Conservation (phyloP, 2,797 vertebrate genomes). For the Staurois parvus region DNA sequence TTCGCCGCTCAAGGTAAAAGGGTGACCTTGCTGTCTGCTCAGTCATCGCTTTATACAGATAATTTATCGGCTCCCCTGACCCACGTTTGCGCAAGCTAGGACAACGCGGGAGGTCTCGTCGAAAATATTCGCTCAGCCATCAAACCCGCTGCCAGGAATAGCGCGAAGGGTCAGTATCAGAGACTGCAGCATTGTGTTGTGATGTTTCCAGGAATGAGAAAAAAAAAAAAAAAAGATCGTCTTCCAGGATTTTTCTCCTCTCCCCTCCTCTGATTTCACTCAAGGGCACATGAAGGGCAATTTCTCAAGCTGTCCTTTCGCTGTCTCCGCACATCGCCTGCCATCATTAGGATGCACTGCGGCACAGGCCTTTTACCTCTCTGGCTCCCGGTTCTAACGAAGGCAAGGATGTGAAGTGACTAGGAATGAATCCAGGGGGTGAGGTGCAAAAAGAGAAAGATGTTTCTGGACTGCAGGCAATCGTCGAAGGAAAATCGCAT, state of each 20-base stretch:
- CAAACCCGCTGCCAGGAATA: background rate
- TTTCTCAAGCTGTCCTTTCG: constrained; percentile 19
- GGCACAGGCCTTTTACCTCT: constrained; percentile 13
- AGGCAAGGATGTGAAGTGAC: constrained; percentile 25
- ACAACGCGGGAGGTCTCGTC: constrained; percentile 4
- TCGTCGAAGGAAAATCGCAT: too few relatives aligned
- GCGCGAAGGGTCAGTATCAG: constrained; percentile 11
- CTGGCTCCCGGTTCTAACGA: constrained; percentile 42
- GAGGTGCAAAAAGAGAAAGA: constrained; percentile 2
- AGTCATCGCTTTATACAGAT: constrained; percentile 37
- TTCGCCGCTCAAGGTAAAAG: background rate
- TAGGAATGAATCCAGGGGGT: constrained; percentile 25
- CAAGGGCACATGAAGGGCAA: constrained; percentile 58
- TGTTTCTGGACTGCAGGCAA: background rate
- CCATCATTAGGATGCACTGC: constrained; percentile 43
- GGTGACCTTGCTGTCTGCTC: constrained; percentile 27
- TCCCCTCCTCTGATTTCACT: constrained; percentile 31
- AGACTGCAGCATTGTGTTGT: background rate
- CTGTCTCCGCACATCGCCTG: constrained; percentile 11
- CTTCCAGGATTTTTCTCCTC: constrained; percentile 43
- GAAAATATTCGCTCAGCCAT: constrained; percentile 12
- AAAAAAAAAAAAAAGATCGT: constrained; percentile 12
- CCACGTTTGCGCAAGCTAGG: background rate
- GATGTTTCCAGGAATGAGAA: constrained; percentile 5
- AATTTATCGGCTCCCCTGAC: constrained; percentile 35